Evolutionary conservation across 1,140 invertebrate genomes (phyloP).

Genomic region (Tenebrio molitor): DNA sequence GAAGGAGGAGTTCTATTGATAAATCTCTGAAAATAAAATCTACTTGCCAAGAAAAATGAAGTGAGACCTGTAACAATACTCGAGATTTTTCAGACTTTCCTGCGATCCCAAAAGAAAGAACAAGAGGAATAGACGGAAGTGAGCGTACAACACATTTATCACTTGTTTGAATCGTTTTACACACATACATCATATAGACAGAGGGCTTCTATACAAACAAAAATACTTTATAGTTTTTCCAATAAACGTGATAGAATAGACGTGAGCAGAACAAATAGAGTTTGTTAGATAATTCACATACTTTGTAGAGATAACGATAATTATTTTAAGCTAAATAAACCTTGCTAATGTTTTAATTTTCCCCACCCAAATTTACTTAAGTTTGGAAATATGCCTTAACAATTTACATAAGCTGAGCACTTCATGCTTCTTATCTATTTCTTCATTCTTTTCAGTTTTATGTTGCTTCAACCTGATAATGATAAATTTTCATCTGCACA

Average conservation of each 20-base stretch:
- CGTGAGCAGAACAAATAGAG: no score
- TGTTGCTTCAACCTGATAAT: not conserved
- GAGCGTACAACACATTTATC: not conserved
- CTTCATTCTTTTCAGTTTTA: not conserved
- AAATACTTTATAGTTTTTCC: not conserved
- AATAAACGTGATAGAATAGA: no score
- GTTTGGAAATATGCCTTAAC: no score
- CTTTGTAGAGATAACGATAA: no score
- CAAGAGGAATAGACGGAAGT: not conserved
- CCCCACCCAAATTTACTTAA: no score
- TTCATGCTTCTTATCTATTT: not conserved
- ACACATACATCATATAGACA: not conserved
- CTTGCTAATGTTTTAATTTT: no score
- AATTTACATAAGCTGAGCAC: not conserved
- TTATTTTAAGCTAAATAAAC: no score
- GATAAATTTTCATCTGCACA: constrained; percentile 1
- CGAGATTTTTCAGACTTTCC: not conserved
- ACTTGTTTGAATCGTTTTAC: not conserved
- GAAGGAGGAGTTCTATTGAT: no score
- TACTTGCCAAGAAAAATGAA: not conserved
- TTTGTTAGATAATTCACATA: no score
- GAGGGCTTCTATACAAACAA: not conserved
- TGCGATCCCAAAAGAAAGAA: not conserved
- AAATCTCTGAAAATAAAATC: no score
- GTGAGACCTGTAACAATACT: not conserved